Conservation (phyloP, 1,140 invertebrate genomes). For the Neotoxoptera formosana region DNA sequence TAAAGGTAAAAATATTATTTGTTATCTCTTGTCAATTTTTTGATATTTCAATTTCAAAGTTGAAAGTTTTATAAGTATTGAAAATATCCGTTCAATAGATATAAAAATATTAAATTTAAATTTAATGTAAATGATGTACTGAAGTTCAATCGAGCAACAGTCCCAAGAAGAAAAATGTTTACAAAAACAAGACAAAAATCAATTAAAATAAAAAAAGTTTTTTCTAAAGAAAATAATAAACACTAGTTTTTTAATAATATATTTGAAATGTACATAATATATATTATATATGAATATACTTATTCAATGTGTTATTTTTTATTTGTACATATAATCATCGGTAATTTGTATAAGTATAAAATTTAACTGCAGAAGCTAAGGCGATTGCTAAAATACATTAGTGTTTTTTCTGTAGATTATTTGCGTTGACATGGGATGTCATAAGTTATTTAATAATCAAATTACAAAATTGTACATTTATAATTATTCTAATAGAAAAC, state of each 20-base stretch:
- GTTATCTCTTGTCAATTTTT: too few species aligned
- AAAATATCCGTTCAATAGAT: too few species aligned
- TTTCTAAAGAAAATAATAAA: not conserved
- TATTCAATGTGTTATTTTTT: constrained; percentile 32
- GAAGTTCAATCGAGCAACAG: too few species aligned
- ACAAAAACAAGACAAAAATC: not conserved
- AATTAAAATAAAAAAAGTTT: not conserved
- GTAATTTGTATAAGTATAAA: constrained; percentile 36
- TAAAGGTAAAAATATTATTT: too few species aligned
- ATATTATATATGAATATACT: not conserved
- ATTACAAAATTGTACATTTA: not conserved
- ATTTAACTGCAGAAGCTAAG: not conserved
- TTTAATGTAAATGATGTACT: not conserved
- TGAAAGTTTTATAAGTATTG: too few species aligned
- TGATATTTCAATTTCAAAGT: too few species aligned
- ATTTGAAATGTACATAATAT: not conserved
- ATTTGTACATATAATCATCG: constrained; percentile 26
- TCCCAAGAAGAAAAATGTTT: not conserved
- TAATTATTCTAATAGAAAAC: constrained; percentile 30
- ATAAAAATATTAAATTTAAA: too few species aligned
- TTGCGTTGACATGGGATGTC: not conserved
- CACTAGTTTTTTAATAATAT: not conserved
- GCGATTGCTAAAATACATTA: not conserved
- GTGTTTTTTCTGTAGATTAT: not conserved
- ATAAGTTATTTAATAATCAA: not conserved